Conservation (phyloP, 2,113 vertebrate genomes). For the Pholis gunnellus region DNA sequence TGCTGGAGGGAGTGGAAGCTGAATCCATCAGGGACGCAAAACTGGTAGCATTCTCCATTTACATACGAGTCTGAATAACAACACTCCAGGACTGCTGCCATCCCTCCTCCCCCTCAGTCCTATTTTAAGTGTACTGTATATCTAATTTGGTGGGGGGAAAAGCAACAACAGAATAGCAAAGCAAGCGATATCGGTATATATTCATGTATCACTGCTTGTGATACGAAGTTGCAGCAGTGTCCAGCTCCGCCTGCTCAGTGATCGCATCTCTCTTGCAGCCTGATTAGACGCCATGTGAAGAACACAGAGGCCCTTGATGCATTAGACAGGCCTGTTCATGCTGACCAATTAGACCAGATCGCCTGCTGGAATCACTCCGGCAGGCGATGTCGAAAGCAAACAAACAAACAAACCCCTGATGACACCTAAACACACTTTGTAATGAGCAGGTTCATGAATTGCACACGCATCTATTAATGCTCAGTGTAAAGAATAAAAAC, state of each 20-base stretch:
- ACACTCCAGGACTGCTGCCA: constrained; percentile 26
- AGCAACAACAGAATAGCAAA: background rate
- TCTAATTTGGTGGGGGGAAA: constrained; percentile 1
- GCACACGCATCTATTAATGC: background rate
- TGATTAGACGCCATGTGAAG: constrained; percentile 41
- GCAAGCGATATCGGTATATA: background rate
- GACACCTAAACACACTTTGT: background rate
- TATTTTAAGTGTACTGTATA: constrained; percentile 34
- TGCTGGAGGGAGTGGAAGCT: constrained; percentile 38
- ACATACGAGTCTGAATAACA: constrained; percentile 45
- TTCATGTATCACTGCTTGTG: constrained; percentile 3
- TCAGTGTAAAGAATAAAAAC: background rate
- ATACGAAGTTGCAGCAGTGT: constrained; percentile 9
- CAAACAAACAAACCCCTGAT: constrained; percentile 27
- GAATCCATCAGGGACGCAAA: constrained; percentile 61
- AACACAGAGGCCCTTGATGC: constrained; percentile 49
- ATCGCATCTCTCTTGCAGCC: constrained; percentile 27
- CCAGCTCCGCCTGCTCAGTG: constrained; percentile 2
- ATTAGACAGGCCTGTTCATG: constrained; percentile 46
- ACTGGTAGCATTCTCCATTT: constrained; percentile 41
- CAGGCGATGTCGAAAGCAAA: constrained; percentile 27
- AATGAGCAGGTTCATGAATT: background rate
- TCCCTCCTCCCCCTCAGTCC: constrained; percentile 29
- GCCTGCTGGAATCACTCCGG: constrained; percentile 39
- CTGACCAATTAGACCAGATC: constrained; percentile 59